These are phyloP conservation scores for Limnephilus rhombicus DNA, from an alignment of 2,888 invertebrate species.

Conservation along the genomic window DNA sequence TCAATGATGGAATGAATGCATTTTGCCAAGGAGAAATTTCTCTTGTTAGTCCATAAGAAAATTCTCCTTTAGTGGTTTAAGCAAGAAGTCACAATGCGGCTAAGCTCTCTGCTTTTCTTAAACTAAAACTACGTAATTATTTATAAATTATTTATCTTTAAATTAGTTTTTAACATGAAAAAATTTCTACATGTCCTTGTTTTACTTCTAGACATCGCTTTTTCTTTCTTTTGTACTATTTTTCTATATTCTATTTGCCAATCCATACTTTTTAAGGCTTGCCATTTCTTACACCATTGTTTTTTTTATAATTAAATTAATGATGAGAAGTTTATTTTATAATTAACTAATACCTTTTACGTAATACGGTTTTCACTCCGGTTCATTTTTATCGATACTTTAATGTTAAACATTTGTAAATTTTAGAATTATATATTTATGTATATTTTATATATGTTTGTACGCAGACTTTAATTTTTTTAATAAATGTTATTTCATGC, in stretches of 20 bases:
- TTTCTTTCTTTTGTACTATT: not conserved
- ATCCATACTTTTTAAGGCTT: not conserved
- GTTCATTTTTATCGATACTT: not conserved
- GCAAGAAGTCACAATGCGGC: constrained; percentile 41
- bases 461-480: not conserved
- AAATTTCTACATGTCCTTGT: not conserved
- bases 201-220: not conserved
- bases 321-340: not conserved
- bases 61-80: constrained; percentile 24
- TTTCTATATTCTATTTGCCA: not conserved
- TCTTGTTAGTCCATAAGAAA: constrained; percentile 26
- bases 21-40: constrained; percentile 20
- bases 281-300: not conserved
- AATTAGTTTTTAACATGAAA: not conserved
- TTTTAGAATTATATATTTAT: not conserved
- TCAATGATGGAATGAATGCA: not conserved
- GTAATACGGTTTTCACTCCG: not conserved
- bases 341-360: not conserved
- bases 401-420: not conserved
- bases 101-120: constrained; percentile 27
- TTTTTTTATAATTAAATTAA: not conserved
- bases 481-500: not conserved
- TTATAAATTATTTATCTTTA: not conserved
- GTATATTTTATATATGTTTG: too few relatives aligned
- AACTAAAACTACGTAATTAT: not conserved